phyloP scores from a whole-genome alignment of 2,113 vertebrate species.

The Leptocoma aspasia region DNA sequence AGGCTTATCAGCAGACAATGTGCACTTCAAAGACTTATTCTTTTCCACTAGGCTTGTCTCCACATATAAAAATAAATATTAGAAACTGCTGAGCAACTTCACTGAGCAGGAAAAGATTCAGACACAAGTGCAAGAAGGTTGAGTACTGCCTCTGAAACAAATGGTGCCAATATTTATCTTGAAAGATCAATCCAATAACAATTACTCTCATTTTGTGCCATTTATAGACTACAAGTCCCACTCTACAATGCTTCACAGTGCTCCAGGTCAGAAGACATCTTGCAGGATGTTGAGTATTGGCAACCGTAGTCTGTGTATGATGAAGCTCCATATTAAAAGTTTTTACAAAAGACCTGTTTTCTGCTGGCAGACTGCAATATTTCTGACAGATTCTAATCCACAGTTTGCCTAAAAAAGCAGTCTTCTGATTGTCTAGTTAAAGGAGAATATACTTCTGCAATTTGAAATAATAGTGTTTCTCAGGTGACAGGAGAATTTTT shows the following conservation, averaged over 20 bases:
- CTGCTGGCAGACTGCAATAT: neutral
- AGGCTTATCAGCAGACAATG: neutral
- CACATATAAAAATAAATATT: constrained; percentile 14
- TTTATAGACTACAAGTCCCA: neutral
- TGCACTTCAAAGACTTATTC: neutral
- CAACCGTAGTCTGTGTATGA: neutral
- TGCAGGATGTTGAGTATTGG: neutral
- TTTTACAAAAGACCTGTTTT: neutral
- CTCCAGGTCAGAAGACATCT: neutral
- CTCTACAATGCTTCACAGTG: neutral
- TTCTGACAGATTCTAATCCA: neutral
- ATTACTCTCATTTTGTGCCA: neutral
- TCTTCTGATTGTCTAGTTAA: neutral
- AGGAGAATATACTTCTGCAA: neutral
- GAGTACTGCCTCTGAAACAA: neutral
- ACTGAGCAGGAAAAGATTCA: neutral
- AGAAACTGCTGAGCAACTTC: neutral
- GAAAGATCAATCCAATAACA: neutral
- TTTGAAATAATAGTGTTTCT: neutral
- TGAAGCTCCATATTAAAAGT: neutral
- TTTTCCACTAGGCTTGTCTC: neutral
- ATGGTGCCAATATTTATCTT: neutral
- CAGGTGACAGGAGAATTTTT: neutral
- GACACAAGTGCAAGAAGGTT: neutral
- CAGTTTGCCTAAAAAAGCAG: neutral